These are phyloP conservation scores for Lysiphlebus fabarum DNA, from an alignment of 1,140 invertebrate genomes.

Conservation along the genomic window DNA sequence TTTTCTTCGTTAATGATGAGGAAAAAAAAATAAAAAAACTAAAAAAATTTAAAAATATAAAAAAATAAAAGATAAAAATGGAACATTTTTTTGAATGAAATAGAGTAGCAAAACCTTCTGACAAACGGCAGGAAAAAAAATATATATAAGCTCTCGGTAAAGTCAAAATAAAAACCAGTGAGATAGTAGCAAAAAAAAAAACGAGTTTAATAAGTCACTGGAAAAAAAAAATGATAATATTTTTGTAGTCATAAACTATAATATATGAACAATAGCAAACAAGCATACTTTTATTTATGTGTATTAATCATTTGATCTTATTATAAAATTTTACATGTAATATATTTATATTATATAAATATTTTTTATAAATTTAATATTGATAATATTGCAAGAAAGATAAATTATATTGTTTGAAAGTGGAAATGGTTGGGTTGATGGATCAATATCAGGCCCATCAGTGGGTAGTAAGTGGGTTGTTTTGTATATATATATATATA, in stretches of 20 bases:
- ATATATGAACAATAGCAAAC: background rate
- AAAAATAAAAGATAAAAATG: slow-evolving; percentile 17
- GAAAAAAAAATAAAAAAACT: slow-evolving; percentile 10
- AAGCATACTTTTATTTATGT: background rate
- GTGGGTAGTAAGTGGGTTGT: slow-evolving; percentile 28
- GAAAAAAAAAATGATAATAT: too few species aligned
- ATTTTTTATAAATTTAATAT: too few species aligned
- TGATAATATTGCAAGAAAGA: too few species aligned
- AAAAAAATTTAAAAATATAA: slow-evolving; percentile 26
- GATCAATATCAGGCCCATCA: slow-evolving; percentile 46
- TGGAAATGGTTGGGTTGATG: slow-evolving; percentile 31
- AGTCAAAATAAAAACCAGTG: background rate
- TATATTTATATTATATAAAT: too few species aligned
- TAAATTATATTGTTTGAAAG: too few species aligned
- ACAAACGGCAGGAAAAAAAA: background rate
- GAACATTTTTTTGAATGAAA: slow-evolving; percentile 3
- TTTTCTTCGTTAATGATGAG: slow-evolving; percentile 33
- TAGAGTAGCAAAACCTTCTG: background rate
- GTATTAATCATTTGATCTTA: slow-evolving; percentile 3
- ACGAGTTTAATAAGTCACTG: background rate
- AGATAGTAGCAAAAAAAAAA: background rate
- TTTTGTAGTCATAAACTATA: too few species aligned
- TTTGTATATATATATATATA: too few species aligned
- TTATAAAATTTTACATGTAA: too few species aligned
- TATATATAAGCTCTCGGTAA: too few species aligned